Evolutionary conservation across 1,140 invertebrate genomes (phyloP).

Genomic region (Drosophila cardini): DNA sequence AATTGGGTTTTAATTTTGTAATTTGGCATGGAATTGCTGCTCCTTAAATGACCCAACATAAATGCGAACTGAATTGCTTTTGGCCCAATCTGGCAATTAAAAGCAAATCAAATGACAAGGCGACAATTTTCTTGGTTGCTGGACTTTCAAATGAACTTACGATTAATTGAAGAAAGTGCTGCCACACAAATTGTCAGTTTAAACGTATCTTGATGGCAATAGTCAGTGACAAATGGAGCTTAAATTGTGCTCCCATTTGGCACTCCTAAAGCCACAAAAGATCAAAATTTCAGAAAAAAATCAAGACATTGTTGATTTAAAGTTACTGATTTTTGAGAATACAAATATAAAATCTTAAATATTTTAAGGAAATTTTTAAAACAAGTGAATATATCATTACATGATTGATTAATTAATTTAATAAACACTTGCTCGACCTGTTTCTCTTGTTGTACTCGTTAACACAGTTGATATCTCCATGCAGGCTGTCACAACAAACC

Average conservation of each 20-base stretch:
- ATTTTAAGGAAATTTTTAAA: no score
- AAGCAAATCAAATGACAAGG: slow-evolving; percentile 59
- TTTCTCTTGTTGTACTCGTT: slow-evolving; percentile 18
- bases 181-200: slow-evolving; percentile 37
- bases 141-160: slow-evolving; percentile 9
- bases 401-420: background rate
- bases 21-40: slow-evolving; percentile 44
- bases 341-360: no score
- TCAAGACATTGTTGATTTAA: no score
- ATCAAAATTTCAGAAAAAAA: no score
- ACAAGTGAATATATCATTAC: background rate
- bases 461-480: slow-evolving; percentile 54
- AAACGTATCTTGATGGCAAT: slow-evolving; percentile 62
- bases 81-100: slow-evolving; percentile 36
- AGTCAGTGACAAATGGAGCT: slow-evolving; percentile 41
- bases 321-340: no score
- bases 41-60: slow-evolving; percentile 64
- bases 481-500: slow-evolving; percentile 68
- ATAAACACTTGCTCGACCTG: slow-evolving; percentile 1
- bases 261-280: no score
- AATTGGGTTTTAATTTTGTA: slow-evolving; percentile 6
- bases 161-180: slow-evolving; percentile 25
- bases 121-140: slow-evolving; percentile 43
- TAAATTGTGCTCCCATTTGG: slow-evolving; percentile 3
- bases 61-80: slow-evolving; percentile 59